These are phyloP conservation scores for Epinephelus awoara DNA, from an alignment of 2,797 vertebrate species.

Conservation along the genomic window DNA sequence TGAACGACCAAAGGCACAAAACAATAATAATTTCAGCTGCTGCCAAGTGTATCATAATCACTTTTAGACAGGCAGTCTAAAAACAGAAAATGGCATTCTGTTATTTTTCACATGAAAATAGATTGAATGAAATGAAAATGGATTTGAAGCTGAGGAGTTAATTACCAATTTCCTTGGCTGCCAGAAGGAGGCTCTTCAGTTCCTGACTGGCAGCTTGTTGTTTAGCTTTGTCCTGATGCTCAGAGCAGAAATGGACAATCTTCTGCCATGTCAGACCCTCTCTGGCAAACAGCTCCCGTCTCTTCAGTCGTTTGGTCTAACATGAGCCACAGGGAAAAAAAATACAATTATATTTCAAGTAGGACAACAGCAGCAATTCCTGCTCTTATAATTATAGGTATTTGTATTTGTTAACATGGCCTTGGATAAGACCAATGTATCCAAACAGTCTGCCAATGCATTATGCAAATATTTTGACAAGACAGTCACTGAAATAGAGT, in stretches of 20 bases:
- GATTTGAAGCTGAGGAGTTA: conserved; percentile 43
- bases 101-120: conserved; percentile 16
- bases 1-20: neutral
- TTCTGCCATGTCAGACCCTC: conserved; percentile 94
- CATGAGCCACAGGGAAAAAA: conserved; percentile 38
- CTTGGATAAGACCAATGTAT: neutral
- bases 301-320: conserved; percentile 92
- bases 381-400: conserved; percentile 6
- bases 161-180: conserved; percentile 96
- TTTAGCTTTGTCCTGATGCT: conserved; percentile 89
- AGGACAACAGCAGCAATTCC: conserved; percentile 17
- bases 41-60: neutral
- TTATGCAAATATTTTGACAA: neutral
- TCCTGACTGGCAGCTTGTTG: conserved; percentile 88
- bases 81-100: conserved; percentile 2
- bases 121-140: conserved; percentile 11
- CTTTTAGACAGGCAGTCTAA: conserved; percentile 1
- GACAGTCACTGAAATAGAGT: neutral
- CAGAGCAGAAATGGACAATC: conserved; percentile 91
- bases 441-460: neutral
- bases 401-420: neutral
- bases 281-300: conserved; percentile 88
- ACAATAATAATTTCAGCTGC: neutral
- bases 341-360: conserved; percentile 39
- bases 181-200: conserved; percentile 91